These are phyloP conservation scores for Ormyrus rosae DNA, from an alignment of 2,888 invertebrate genomes.

Conservation along the genomic window DNA sequence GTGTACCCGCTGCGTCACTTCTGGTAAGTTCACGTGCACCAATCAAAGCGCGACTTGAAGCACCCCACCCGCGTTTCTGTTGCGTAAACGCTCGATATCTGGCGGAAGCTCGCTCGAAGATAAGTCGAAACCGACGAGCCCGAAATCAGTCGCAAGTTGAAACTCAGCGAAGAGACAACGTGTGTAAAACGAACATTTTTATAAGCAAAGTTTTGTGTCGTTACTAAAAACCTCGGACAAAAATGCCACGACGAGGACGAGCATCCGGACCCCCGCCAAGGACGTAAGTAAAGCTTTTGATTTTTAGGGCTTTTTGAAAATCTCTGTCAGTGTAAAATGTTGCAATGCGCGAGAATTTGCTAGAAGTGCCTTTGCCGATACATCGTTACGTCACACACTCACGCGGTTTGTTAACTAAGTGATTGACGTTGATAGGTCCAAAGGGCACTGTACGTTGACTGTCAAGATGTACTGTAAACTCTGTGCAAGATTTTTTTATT, in stretches of 20 bases:
- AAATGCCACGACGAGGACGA: slow-evolving; percentile 73
- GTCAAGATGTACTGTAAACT: too few species aligned
- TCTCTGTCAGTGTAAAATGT: background rate
- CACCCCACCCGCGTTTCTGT: background rate
- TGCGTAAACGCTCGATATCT: slow-evolving; percentile 22
- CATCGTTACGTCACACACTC: slow-evolving; percentile 51
- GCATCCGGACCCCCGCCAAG: slow-evolving; percentile 70
- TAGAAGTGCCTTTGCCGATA: slow-evolving; percentile 23
- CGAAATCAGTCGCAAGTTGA: slow-evolving; percentile 61
- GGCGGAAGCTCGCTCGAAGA: slow-evolving; percentile 13
- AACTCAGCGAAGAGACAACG: slow-evolving; percentile 50
- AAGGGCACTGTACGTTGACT: slow-evolving; percentile 6
- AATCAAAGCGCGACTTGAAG: slow-evolving; percentile 4
- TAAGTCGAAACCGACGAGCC: background rate
- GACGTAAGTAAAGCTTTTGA: slow-evolving; percentile 66
- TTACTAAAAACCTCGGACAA: slow-evolving; percentile 58
- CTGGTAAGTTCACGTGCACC: slow-evolving; percentile 12
- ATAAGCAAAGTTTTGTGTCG: slow-evolving; percentile 13
- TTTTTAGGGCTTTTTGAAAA: background rate
- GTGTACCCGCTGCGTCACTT: slow-evolving; percentile 37
- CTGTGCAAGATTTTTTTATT: too few species aligned
- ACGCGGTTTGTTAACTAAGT: background rate
- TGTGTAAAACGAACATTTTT: slow-evolving; percentile 22
- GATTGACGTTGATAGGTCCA: slow-evolving; percentile 31
- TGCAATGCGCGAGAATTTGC: slow-evolving; percentile 34